phyloP scores from a whole-genome alignment of 92 coral and sea anemone genomes.

The Parazoanthus swiftii region DNA sequence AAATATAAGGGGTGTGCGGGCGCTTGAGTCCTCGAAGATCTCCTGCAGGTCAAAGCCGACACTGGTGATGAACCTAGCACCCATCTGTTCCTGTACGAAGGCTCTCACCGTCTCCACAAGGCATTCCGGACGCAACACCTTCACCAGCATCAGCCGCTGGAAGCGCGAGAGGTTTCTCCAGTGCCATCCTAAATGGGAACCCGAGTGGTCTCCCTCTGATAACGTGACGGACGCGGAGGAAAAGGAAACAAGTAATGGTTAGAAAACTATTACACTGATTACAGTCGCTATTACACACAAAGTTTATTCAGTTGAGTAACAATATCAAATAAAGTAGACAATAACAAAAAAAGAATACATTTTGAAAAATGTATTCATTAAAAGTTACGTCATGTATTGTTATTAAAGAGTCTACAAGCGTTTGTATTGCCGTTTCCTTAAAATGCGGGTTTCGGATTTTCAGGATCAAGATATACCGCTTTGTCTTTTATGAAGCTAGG shows the following conservation, averaged over 20 bases:
- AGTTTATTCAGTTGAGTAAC: too few relatives aligned
- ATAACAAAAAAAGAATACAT: too few relatives aligned
- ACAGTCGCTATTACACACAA: too few relatives aligned
- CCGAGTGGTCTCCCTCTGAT: conserved; percentile 27
- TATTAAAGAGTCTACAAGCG: too few relatives aligned
- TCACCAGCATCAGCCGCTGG: conserved; percentile 84
- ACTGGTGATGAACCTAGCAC: conserved; percentile 77
- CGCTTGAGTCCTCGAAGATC: conserved; percentile 81
- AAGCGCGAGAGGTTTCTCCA: conserved; percentile 68
- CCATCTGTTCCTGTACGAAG: conserved; percentile 87
- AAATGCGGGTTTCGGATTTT: too few relatives aligned
- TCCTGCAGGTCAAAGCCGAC: conserved; percentile 89
- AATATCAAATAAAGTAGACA: too few relatives aligned
- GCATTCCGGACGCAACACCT: conserved; percentile 87
- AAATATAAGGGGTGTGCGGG: conserved; percentile 85
- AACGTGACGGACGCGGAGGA: not conserved
- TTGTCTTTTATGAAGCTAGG: too few relatives aligned
- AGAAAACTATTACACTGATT: too few relatives aligned
- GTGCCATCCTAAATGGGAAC: conserved; percentile 67
- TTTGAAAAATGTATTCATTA: too few relatives aligned
- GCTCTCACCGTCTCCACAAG: conserved; percentile 78
- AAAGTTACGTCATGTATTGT: too few relatives aligned
- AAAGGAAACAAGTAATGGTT: not conserved
- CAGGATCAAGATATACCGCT: too few relatives aligned
- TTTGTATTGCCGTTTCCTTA: too few relatives aligned